Base-by-base conservation (phyloP, 1,140 invertebrate genomes). In the Pachypsylla venusta region DNA sequence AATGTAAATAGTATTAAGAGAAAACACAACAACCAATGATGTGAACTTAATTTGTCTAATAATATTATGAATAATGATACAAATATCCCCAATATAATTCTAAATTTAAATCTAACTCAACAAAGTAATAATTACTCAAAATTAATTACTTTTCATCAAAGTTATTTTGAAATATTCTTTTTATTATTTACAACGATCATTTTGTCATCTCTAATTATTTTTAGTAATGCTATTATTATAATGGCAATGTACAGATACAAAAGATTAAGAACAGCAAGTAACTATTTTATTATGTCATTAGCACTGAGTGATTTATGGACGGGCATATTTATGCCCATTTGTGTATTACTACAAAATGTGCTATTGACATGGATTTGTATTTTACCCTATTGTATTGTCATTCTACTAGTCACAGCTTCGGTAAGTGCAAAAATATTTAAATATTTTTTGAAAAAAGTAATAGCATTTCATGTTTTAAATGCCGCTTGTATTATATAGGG, bases 291-390 rank as follows among this genome's bases (percentile, higher is more conserved):
- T n/a, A 77, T 83, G 48, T 84, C 83, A 1, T 70, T 88, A 54
- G 84, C 85, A 0, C 73, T 83, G 25, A 81, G 81, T 3, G 85
- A 88, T 68, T 73, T 86, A 16, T 77, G 81, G n/a, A 80, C 87
- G 25, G 85, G 82, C 0, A 71, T 86, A 54, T 76, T 84, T 61
- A 81, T 87, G 75, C 85, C 85, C 0, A 75, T 84, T 16, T 79
- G 79, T 0, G 74, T 80, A 56, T 76, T 79, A 62, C 67, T 80
- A 59, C 42, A 48, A 4, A 60, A 56, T 28, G 16, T 57, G 10
- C 13, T 62, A 42, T 22, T 22, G 65, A 16, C 69, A 68, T 48
- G 67, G 7, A 61, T 80, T 14, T 82, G 80, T 66, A 69, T 82
- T 20, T 60, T 76, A 2, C 80, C 79, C n/a, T 81, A 80, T 61